Base-by-base conservation (phyloP, 1,140 invertebrate genomes). In the Drosophila sproati region DNA sequence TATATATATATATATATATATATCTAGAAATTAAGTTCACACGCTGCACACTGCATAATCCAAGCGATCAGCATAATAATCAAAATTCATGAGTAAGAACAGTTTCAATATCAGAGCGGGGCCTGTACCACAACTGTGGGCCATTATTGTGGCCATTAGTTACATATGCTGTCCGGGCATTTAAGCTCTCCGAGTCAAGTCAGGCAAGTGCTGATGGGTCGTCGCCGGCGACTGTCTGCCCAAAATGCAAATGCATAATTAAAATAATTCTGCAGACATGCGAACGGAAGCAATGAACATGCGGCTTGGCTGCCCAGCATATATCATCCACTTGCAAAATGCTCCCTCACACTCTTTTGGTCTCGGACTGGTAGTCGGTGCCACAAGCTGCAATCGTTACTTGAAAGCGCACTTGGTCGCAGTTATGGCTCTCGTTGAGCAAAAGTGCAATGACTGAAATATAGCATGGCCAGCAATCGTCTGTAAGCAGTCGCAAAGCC, bases 21-120 rank as follows among this genome's bases (percentile, higher is more conserved):
- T 20, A 10, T n/a, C 4, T 2, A n/a, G 39, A 43, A 43, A 43
- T 43, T 83, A 77, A 89, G 80, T 88, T 88, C 80, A 82, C 83
- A 88, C 83, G 82, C 67, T 66, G 55, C 63, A 66, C 56, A 66
- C 50, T 83, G 85, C 68, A 88, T 89, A 82, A 82, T 77, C 70
- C 43, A 31, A 50, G 54, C 61, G 68, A 76, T 76, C 73, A 76
- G 62, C 69, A 83, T 83, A 74, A 83, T 88, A 80, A 87, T 83
- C 70, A 77, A 72, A 89, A 88, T 83, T 83, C 83, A 89, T 83
- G 83, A 83, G 78, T 83, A 52, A 70, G 64, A 45, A 32, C 78
- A 52, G 28, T 7, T 54, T 6, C 37, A 35, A 39, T 10, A 12
- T 7, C 5, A 32, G 5, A 20, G 51, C 28, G 8, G 28, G 20